Conservation (phyloP, 2,113 vertebrate genomes). For the Pycnonotus jocosus region DNA sequence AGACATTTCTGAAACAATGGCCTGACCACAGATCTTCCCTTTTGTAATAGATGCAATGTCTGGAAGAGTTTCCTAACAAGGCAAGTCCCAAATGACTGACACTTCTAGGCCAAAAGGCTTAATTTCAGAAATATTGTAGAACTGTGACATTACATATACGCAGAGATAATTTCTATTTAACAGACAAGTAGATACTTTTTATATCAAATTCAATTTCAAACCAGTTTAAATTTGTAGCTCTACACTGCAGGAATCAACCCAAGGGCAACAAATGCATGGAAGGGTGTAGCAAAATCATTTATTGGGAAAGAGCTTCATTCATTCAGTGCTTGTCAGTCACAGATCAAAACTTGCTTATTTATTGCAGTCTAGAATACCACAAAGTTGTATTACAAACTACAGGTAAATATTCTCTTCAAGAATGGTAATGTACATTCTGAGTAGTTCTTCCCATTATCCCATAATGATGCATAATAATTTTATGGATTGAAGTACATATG, state of each 20-base stretch:
- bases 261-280: not conserved
- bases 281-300: not conserved
- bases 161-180: not conserved
- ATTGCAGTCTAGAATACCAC: not conserved
- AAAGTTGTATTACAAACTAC: not conserved
- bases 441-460: not conserved
- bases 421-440: not conserved
- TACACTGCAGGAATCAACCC: not conserved
- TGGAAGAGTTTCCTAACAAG: not conserved
- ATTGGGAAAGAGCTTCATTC: not conserved
- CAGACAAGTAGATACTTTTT: not conserved
- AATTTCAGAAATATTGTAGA: not conserved
- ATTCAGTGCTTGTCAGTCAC: not conserved
- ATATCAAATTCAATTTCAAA: not conserved
- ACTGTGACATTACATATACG: not conserved
- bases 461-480: not conserved
- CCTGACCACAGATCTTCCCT: not conserved
- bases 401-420: not conserved
- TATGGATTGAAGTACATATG: not conserved
- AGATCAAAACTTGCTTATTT: not conserved
- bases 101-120: not conserved
- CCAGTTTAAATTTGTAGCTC: not conserved
- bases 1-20: not conserved
- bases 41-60: not conserved
- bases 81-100: not conserved